Evolutionary conservation across 2,797 vertebrate genomes (phyloP).

Genomic region (Amblyopsis hoosieri): DNA sequence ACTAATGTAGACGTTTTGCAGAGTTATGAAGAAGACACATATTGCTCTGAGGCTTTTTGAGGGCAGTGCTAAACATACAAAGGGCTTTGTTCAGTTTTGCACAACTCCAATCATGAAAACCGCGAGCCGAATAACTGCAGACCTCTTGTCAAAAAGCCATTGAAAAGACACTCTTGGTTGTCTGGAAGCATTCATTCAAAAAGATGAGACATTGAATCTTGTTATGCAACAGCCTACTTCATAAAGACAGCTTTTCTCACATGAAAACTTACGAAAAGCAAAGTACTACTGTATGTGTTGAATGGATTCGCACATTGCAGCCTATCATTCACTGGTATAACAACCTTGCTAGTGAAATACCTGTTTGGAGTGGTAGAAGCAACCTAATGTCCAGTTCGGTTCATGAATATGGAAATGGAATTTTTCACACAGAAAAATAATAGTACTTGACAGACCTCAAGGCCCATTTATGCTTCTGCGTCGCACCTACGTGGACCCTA

Average conservation of each 20-base stretch:
- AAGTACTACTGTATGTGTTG: neutral
- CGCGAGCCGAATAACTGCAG: neutral
- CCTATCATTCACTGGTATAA: conserved; percentile 15
- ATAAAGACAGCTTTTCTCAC: conserved; percentile 19
- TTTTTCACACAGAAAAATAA: conserved; percentile 16
- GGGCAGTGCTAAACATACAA: neutral
- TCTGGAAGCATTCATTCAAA: conserved; percentile 23
- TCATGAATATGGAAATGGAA: conserved; percentile 33
- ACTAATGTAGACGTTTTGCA: too few species aligned
- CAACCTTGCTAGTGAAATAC: conserved; percentile 28
- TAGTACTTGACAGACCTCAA: conserved; percentile 4
- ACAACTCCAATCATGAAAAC: neutral
- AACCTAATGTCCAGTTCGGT: conserved; percentile 24
- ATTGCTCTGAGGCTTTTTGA: neutral
- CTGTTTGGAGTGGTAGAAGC: conserved; percentile 8
- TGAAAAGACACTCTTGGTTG: conserved; percentile 22
- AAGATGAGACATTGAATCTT: conserved; percentile 20
- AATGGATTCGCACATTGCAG: conserved; percentile 40
- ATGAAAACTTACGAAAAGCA: neutral
- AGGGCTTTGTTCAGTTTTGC: neutral
- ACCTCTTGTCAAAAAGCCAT: conserved; percentile 10
- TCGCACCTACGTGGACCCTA: too few species aligned
- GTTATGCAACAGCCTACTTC: conserved; percentile 16
- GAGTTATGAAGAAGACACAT: too few species aligned
- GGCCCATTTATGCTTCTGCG: too few species aligned